These are phyloP conservation scores for Quiscalus mexicanus DNA, from an alignment of 2,113 vertebrate species.

Conservation along the genomic window DNA sequence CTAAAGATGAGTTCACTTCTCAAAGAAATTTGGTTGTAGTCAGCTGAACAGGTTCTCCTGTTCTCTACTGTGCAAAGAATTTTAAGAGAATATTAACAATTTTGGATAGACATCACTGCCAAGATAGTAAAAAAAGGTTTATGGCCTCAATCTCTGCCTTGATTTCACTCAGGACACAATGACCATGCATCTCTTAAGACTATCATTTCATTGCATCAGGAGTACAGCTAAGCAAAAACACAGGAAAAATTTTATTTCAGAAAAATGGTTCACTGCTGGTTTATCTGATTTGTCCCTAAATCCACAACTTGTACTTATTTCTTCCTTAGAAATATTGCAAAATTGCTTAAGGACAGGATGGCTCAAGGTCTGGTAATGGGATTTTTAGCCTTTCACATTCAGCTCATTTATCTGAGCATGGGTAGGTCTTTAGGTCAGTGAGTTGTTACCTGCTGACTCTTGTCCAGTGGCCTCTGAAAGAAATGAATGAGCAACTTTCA, in stretches of 20 bases:
- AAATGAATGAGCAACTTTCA: conserved; percentile 9
- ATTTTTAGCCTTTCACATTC: conserved; percentile 58
- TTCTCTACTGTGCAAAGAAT: neutral
- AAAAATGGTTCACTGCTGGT: neutral
- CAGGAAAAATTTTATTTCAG: neutral
- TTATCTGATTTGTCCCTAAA: conserved; percentile 12
- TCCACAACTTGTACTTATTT: conserved; percentile 24
- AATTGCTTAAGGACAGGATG: conserved; percentile 38
- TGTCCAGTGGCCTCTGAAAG: neutral
- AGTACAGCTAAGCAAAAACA: neutral
- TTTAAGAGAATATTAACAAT: neutral
- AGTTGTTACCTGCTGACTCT: conserved; percentile 42
- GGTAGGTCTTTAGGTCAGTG: conserved; percentile 56
- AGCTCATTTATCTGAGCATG: conserved; percentile 52
- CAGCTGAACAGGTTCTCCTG: neutral
- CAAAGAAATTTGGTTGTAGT: neutral
- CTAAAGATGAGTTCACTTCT: neutral
- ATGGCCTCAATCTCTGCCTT: neutral
- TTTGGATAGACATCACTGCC: neutral
- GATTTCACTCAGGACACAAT: neutral
- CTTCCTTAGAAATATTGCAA: conserved; percentile 30
- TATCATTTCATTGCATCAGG: neutral
- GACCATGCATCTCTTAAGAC: neutral
- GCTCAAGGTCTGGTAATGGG: conserved; percentile 65
- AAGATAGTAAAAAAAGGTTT: neutral